phyloP scores from a whole-genome alignment of 1,140 invertebrate species.

The Calliphora vicina region DNA sequence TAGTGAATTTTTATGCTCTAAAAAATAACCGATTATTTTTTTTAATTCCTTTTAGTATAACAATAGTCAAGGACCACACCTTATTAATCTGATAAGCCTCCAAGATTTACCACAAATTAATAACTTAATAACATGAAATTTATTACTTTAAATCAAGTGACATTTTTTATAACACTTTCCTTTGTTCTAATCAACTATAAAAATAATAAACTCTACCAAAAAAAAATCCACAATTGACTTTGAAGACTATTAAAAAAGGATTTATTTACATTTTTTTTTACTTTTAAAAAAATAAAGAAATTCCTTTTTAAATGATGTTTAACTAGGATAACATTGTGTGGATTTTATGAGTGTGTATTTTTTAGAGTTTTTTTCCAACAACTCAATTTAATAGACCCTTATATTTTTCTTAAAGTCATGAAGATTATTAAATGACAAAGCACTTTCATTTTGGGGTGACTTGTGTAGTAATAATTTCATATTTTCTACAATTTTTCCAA shows the following conservation, averaged over 20 bases:
- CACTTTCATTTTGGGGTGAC: constrained; percentile 4
- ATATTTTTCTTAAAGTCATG: background rate
- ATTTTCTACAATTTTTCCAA: background rate
- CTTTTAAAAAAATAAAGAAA: background rate
- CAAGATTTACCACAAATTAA: constrained; percentile 27
- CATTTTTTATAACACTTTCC: background rate
- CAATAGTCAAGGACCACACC: constrained; percentile 2
- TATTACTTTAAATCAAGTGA: background rate
- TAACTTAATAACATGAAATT: constrained; percentile 18
- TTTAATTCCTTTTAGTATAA: too few species aligned
- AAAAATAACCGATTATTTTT: constrained; percentile 5
- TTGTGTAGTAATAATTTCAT: constrained; percentile 26
- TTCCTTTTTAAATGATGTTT: background rate
- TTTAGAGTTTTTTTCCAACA: background rate
- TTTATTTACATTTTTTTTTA: background rate
- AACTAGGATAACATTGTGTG: constrained; percentile 3
- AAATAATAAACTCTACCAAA: background rate
- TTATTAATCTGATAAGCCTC: constrained; percentile 20
- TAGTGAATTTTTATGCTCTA: background rate
- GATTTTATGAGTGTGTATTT: background rate
- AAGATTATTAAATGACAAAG: constrained; percentile 15
- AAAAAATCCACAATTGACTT: background rate
- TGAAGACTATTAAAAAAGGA: background rate
- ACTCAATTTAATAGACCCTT: constrained; percentile 1
- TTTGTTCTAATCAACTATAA: background rate